Conservation (phyloP, 2,888 invertebrate species). For the Sabatieria punctata region DNA sequence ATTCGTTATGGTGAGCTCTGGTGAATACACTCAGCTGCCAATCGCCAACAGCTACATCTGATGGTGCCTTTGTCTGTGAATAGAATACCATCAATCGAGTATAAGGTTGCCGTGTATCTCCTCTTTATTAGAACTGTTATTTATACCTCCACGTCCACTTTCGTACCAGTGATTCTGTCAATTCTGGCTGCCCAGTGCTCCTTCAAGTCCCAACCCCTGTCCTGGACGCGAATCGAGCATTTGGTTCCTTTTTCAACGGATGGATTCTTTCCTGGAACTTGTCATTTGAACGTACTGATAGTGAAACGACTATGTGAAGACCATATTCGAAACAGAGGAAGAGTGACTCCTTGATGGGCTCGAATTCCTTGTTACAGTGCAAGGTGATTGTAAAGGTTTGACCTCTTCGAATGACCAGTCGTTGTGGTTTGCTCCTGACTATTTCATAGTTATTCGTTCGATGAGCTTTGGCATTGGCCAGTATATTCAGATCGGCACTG, state of each 20-base stretch:
- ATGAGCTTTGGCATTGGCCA: background rate
- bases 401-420: background rate
- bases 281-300: too few relatives aligned
- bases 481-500: background rate
- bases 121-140: too few relatives aligned
- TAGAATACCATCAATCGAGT: background rate
- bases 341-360: background rate
- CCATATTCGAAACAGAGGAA: background rate
- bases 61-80: background rate
- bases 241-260: too few relatives aligned
- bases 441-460: background rate
- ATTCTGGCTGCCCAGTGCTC: too few relatives aligned
- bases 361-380: background rate
- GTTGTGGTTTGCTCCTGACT: background rate
- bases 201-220: too few relatives aligned
- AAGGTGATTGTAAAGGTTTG: background rate
- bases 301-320: background rate
- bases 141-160: too few relatives aligned
- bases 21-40: background rate
- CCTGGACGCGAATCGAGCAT: too few relatives aligned
- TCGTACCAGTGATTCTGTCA: too few relatives aligned
- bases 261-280: too few relatives aligned
- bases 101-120: too few relatives aligned
- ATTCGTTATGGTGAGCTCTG: background rate
- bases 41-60: background rate